A percentile compares a stretch with the other conserved stretches of the same genome.
These are phyloP conservation scores for Strigamia maritima DNA, from an alignment of 2,888 invertebrate species.

Conservation along the genomic window DNA sequence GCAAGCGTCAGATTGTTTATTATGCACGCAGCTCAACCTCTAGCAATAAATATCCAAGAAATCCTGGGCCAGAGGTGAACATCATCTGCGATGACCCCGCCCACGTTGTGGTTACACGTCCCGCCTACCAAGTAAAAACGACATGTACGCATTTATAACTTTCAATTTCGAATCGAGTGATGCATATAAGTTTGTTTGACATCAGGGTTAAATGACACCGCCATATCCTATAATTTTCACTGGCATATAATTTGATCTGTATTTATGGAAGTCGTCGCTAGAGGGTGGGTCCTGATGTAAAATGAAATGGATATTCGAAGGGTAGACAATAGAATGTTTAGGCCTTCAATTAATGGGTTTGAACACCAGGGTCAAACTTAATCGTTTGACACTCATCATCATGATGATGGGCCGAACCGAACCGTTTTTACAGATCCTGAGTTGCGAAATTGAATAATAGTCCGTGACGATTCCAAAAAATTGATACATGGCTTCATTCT, in stretches of 20 bases:
- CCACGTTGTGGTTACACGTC: not conserved
- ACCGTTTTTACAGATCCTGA: not conserved
- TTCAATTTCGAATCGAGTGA: not conserved
- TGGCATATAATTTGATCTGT: conserved; percentile 28
- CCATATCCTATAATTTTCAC: not conserved
- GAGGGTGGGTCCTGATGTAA: not conserved
- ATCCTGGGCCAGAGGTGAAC: conserved; percentile 15
- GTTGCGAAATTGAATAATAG: conserved; percentile 15
- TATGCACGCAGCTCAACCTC: conserved; percentile 16
- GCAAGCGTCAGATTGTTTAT: conserved; percentile 2
- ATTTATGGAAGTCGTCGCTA: conserved; percentile 18
- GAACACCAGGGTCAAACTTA: not conserved
- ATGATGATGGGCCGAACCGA: not conserved
- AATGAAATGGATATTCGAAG: not conserved
- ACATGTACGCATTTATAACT: not conserved
- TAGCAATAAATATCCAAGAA: conserved; percentile 20
- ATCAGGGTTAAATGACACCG: conserved; percentile 2
- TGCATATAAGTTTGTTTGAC: conserved; percentile 3
- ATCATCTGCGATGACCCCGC: conserved; percentile 1
- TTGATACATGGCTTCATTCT: conserved; percentile 16
- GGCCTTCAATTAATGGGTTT: conserved; percentile 26
- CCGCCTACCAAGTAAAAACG: not conserved
- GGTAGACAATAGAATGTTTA: not conserved
- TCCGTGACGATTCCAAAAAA: conserved; percentile 13
- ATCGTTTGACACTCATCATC: conserved; percentile 31